Evolutionary conservation across 2,113 vertebrate species (phyloP), one percentile per base, ranked within the genome.

Genomic region (Picathartes gymnocephalus): DNA sequence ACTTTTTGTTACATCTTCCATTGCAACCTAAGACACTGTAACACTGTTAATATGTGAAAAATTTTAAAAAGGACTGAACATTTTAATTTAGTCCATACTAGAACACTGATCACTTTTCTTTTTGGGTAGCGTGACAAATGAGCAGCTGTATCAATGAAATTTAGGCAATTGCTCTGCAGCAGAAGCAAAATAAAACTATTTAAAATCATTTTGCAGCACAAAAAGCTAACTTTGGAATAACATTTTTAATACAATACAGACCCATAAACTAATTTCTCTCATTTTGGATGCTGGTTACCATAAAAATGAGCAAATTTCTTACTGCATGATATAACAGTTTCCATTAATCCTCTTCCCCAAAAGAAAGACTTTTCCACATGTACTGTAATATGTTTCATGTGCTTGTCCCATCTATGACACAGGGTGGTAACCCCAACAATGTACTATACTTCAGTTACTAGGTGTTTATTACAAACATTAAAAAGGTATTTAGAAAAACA

Each of bases 111-210:
- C 4, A n/a, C 10, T n/a, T n/a, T 13, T 31, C 60, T 62, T 42
- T 78, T 71, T 23, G 35, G 27, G 6, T 40, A 56, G 28, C 4
- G 2, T 27, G 21, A 71, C 12, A 88, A 79, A 76, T 8, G 2
- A 88, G 7, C 40, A 93, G 45, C 10, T 60, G 17, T 35, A 76
- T 24, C 40, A 80, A 4, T n/a, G 58, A 47, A 79, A 68, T 1
- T 6, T 12, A 62, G 24, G 53, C 7, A 53, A 51, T 3, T 54
- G 18, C 42, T 42, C 35, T 25, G 33, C 0, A 0, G 16, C 37
- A 86, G 37, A 83, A 88, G 73, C 17, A 57, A 21, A 23, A n/a
- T 2, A 33, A 37, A 71, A 53, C 13, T 56, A 62, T 7, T 61
- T 27, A 31, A 77, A 58, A 50, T 48, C 35, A 66, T 9, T 81